These are phyloP conservation scores for Candoia aspera DNA, from an alignment of 2,113 vertebrate genomes.

Conservation along the genomic window DNA sequence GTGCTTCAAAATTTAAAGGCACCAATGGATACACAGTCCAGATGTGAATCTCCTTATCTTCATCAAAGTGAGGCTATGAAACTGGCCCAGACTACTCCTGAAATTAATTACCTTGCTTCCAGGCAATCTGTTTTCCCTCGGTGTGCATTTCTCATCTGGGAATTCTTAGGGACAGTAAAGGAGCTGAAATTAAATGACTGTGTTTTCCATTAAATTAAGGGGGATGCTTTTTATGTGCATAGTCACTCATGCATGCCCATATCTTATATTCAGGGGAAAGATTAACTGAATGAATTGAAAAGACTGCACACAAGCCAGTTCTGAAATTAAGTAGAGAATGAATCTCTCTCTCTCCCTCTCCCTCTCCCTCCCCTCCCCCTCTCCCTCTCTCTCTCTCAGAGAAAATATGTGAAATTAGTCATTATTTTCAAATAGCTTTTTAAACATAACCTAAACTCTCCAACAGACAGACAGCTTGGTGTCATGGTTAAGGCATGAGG, in stretches of 20 bases:
- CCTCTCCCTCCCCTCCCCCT: too few relatives aligned
- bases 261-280: not conserved
- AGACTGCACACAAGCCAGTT: not conserved
- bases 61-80: not conserved
- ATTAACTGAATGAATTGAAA: not conserved
- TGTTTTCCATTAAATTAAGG: conserved; percentile 14
- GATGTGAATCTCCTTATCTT: not conserved
- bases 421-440: conserved; percentile 27
- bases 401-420: conserved; percentile 13
- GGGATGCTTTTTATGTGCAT: conserved; percentile 1
- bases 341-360: too few relatives aligned
- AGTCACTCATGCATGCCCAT: not conserved
- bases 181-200: conserved; percentile 4
- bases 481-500: too few relatives aligned
- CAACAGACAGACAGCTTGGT: not conserved
- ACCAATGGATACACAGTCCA: not conserved
- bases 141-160: conserved; percentile 1
- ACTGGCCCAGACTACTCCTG: not conserved
- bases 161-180: conserved; percentile 9
- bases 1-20: not conserved
- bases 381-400: too few relatives aligned
- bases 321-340: not conserved
- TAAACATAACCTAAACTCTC: conserved; percentile 36
- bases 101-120: conserved; percentile 15
- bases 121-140: conserved; percentile 13